These are phyloP conservation scores for Glareola pratincola DNA, from an alignment of 2,113 vertebrate genomes.

Conservation along the genomic window DNA sequence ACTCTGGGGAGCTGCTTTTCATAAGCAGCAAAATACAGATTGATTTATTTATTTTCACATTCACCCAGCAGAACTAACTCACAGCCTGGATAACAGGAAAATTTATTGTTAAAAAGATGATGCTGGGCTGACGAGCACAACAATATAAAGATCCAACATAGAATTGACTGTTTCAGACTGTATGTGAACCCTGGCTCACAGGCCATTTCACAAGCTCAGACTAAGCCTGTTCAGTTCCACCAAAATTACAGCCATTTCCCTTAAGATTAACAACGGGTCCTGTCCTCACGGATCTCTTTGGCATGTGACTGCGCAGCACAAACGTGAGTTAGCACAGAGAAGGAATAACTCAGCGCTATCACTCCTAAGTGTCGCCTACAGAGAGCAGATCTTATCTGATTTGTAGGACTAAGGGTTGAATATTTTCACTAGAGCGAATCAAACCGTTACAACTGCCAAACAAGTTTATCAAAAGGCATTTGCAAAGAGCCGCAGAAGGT, in stretches of 20 bases:
- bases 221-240: background rate
- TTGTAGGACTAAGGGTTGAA: background rate
- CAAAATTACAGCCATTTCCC: background rate
- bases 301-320: background rate
- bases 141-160: background rate
- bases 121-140: background rate
- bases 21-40: background rate
- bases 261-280: background rate
- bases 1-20: background rate
- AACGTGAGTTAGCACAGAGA: background rate
- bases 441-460: background rate
- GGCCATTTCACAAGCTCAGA: background rate
- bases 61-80: background rate
- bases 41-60: background rate
- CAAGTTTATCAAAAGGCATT: background rate
- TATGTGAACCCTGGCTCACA: background rate
- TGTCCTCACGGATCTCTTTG: background rate
- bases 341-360: background rate
- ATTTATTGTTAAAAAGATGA: background rate
- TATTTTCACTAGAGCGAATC: background rate
- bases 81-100: background rate
- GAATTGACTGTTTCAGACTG: rapidly evolving
- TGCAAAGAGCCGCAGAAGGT: background rate
- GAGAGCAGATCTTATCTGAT: background rate
- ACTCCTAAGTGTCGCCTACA: background rate